These are phyloP conservation scores for Agrochola lychnidis DNA, from an alignment of 2,888 invertebrate genomes.

Conservation along the genomic window DNA sequence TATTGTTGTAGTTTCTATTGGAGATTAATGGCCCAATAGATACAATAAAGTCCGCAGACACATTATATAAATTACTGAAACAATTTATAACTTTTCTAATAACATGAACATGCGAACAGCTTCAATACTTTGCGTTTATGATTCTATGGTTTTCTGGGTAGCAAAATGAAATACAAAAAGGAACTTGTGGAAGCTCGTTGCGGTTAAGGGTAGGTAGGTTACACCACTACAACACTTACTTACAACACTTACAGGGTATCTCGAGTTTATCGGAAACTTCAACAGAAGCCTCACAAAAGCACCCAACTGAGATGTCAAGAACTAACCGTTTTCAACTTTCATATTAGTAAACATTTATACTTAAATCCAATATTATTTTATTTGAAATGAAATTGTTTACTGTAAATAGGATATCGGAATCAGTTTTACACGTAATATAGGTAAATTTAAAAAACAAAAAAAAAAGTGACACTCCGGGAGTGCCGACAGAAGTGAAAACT, in stretches of 20 bases:
- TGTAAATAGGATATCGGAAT: too few relatives aligned
- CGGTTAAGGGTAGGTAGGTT: not conserved
- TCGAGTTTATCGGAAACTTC: conserved; percentile 1
- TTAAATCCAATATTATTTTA: not conserved
- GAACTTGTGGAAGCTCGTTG: not conserved
- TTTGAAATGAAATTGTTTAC: not conserved
- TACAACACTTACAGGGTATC: conserved; percentile 20
- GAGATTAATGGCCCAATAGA: conserved; percentile 22
- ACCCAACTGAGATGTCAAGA: too few relatives aligned
- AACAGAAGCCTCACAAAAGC: conserved; percentile 9
- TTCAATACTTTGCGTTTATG: not conserved
- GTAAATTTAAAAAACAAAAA: too few relatives aligned
- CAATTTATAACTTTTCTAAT: conserved; percentile 2
- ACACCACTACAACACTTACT: too few relatives aligned
- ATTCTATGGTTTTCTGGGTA: not conserved
- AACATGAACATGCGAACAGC: not conserved
- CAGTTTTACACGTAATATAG: too few relatives aligned
- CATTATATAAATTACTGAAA: not conserved
- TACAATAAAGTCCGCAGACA: conserved; percentile 2
- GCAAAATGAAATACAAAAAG: not conserved
- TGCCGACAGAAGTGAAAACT: too few relatives aligned
- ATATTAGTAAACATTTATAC: not conserved
- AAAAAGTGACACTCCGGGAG: too few relatives aligned
- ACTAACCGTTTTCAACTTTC: not conserved
- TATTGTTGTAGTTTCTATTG: conserved; percentile 34